These are phyloP conservation scores for Penaeus japonicus DNA, from an alignment of 1,140 invertebrate species.

Conservation along the genomic window DNA sequence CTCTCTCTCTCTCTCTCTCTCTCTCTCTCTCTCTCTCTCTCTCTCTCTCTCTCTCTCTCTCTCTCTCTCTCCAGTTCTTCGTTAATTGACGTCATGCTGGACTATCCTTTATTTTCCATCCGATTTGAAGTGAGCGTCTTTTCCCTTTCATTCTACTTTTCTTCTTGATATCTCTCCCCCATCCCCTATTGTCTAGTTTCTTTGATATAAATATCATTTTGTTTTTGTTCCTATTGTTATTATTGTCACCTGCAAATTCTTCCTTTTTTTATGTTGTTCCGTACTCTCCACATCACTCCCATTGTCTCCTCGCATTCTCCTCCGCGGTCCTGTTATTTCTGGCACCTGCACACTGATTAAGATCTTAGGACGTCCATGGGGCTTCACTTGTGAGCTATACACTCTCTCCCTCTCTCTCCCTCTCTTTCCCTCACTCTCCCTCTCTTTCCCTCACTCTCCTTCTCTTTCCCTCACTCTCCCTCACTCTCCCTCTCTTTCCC, in stretches of 20 bases:
- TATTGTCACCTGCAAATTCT: too few species aligned
- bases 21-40: not conserved
- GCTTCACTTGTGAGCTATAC: too few species aligned
- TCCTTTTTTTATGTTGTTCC: too few species aligned
- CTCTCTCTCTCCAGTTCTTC: not conserved
- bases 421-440: not conserved
- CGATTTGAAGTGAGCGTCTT: not conserved
- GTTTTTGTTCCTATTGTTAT: too few species aligned
- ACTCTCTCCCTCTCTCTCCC: not conserved
- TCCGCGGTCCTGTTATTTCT: too few species aligned
- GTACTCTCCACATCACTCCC: too few species aligned
- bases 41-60: not conserved
- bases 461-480: slow-evolving; percentile 10
- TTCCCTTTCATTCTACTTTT: not conserved
- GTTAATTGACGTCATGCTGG: not conserved
- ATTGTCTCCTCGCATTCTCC: too few species aligned
- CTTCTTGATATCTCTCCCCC: not conserved
- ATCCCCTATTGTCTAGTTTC: not conserved
- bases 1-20: too few species aligned
- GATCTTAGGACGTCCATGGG: not conserved
- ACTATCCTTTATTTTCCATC: not conserved
- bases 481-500: not conserved
- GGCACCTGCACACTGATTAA: too few species aligned
- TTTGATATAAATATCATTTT: too few species aligned
- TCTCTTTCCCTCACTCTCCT: not conserved